phyloP scores from a whole-genome alignment of 2,888 invertebrate species.

The Andrena minutula region DNA sequence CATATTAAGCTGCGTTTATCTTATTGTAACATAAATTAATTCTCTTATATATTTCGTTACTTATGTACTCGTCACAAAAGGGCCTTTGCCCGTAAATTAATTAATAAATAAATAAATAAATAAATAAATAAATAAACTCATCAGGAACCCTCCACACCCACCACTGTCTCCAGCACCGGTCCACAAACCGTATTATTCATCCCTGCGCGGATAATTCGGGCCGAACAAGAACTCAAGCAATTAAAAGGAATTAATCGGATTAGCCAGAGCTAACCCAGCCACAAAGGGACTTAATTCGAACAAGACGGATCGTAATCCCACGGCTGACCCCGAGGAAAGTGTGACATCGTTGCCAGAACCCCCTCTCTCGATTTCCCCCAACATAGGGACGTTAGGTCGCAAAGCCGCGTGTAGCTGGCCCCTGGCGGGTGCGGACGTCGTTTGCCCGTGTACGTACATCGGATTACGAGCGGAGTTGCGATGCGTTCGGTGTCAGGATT shows the following conservation, averaged over 20 bases:
- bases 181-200: not conserved
- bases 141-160: no score
- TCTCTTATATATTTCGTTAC: no score
- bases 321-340: slow-evolving; percentile 9
- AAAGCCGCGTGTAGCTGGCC: slow-evolving; percentile 57
- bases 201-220: not conserved
- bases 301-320: slow-evolving; percentile 41
- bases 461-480: slow-evolving; percentile 63
- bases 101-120: no score
- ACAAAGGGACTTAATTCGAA: slow-evolving; percentile 43
- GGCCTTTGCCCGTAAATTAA: no score
- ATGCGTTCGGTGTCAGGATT: slow-evolving; percentile 64
- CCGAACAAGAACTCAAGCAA: not conserved
- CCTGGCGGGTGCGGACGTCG: slow-evolving; percentile 26
- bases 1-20: no score
- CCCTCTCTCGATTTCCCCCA: not conserved
- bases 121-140: no score
- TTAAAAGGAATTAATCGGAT: slow-evolving; percentile 46
- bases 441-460: slow-evolving; percentile 56
- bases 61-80: no score
- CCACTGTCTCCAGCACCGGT: no score
- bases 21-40: no score
- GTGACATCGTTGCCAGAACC: not conserved
- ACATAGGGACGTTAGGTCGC: slow-evolving; percentile 36
- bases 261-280: not conserved